phyloP scores from a whole-genome alignment of 2,888 invertebrate genomes.

The Eurois occulta region DNA sequence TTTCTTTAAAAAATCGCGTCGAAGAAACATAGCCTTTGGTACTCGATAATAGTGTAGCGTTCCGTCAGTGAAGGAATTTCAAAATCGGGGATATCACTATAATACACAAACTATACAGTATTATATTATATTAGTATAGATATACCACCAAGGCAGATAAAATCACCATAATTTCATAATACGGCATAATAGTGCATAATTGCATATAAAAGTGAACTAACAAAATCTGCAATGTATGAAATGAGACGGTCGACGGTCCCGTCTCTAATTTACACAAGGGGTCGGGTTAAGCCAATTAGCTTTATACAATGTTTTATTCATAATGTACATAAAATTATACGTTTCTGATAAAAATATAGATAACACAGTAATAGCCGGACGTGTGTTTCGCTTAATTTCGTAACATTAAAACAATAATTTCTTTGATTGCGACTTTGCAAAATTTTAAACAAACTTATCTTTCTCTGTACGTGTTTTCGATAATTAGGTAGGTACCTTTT shows the following conservation, averaged over 20 bases:
- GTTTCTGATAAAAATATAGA: slow-evolving; percentile 54
- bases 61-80: too few relatives aligned
- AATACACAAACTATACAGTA: neutral
- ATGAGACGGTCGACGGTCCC: slow-evolving; percentile 1
- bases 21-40: neutral
- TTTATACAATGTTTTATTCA: slow-evolving; percentile 56
- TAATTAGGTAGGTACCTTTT: slow-evolving; percentile 18
- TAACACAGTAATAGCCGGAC: slow-evolving; percentile 49
- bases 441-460: slow-evolving; percentile 13
- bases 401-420: slow-evolving; percentile 20
- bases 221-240: slow-evolving; percentile 13
- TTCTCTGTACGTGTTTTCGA: slow-evolving; percentile 39
- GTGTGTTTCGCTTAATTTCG: slow-evolving; percentile 55
- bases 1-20: neutral
- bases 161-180: neutral
- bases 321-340: slow-evolving; percentile 38
- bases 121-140: neutral
- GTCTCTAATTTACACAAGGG: slow-evolving; percentile 36
- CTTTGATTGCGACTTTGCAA: slow-evolving; percentile 34
- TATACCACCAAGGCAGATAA: neutral
- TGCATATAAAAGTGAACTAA: slow-evolving; percentile 13
- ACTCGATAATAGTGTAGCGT: neutral
- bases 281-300: slow-evolving; percentile 50
- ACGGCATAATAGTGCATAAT: slow-evolving; percentile 11
- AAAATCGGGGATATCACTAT: neutral